These are phyloP conservation scores for Caenorhabditis wallacei DNA, from an alignment of 2,888 invertebrate genomes.

Conservation along the genomic window DNA sequence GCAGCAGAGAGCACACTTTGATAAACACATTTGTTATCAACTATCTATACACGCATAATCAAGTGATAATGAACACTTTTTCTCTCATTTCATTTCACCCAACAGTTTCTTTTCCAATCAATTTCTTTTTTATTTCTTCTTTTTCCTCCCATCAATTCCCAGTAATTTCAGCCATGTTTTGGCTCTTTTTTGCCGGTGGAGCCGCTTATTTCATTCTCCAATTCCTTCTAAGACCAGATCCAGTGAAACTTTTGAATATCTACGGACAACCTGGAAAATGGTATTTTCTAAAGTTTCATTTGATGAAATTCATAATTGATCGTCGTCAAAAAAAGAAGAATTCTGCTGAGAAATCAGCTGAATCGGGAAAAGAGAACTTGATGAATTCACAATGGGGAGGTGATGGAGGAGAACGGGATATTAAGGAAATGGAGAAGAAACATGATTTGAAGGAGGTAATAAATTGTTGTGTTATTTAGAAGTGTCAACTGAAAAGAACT, in stretches of 20 bases:
- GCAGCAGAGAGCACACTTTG: slow-evolving; percentile 40
- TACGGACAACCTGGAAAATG: slow-evolving; percentile 74
- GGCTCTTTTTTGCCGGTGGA: slow-evolving; percentile 42
- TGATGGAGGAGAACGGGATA: slow-evolving; percentile 66
- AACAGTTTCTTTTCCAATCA: slow-evolving; percentile 14
- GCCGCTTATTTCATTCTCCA: slow-evolving; percentile 38
- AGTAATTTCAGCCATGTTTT: slow-evolving; percentile 32
- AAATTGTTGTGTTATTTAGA: no score
- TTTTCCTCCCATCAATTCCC: background rate
- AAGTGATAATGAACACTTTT: slow-evolving; percentile 56
- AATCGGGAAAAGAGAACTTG: slow-evolving; percentile 66
- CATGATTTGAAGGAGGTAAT: slow-evolving; percentile 65
- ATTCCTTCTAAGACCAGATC: slow-evolving; percentile 64
- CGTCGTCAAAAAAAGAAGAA: slow-evolving; percentile 68
- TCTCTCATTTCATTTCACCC: background rate
- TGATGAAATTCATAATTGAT: slow-evolving; percentile 75
- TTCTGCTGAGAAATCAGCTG: background rate
- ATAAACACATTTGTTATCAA: slow-evolving; percentile 29
- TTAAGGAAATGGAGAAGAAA: slow-evolving; percentile 74
- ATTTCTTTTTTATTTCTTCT: slow-evolving; percentile 17
- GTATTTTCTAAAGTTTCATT: slow-evolving; percentile 75
- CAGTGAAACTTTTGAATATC: slow-evolving; percentile 62
- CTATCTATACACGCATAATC: slow-evolving; percentile 51
- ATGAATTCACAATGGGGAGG: slow-evolving; percentile 76
- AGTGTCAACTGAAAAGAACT: no score